These are phyloP conservation scores for Melieria picta DNA, from an alignment of 2,888 invertebrate genomes.

Conservation along the genomic window DNA sequence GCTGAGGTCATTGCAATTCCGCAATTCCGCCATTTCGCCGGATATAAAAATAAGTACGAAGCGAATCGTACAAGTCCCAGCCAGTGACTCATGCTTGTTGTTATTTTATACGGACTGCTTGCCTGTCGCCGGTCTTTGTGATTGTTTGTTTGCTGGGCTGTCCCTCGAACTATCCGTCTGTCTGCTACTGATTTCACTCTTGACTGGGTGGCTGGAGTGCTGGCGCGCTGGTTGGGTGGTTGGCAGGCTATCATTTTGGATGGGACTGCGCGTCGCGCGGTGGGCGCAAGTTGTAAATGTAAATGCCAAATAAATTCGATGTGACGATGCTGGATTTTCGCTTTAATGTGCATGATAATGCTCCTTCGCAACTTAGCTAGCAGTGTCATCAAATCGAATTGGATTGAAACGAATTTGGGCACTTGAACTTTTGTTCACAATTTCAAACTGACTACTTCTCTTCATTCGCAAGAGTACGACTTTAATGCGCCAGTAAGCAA, in stretches of 20 bases:
- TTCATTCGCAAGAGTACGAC: too few species aligned
- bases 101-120: neutral
- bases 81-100: neutral
- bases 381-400: too few species aligned
- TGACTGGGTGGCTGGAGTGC: neutral
- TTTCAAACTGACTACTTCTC: too few species aligned
- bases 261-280: too few species aligned
- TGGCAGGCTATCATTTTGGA: too few species aligned
- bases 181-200: neutral
- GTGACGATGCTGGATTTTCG: neutral
- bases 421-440: too few species aligned
- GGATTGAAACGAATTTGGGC: too few species aligned
- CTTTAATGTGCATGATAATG: too few species aligned
- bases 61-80: neutral
- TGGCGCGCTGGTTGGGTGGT: too few species aligned
- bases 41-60: neutral
- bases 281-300: neutral
- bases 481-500: too few species aligned
- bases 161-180: neutral
- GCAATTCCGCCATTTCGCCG: constrained; percentile 4
- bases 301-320: neutral
- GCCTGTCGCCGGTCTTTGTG: neutral
- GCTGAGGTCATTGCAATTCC: constrained; percentile 11
- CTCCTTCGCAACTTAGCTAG: too few species aligned
- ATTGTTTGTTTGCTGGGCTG: neutral